phyloP scores from a whole-genome alignment of 2,888 invertebrate genomes.

The Cantharis flavilabris region DNA sequence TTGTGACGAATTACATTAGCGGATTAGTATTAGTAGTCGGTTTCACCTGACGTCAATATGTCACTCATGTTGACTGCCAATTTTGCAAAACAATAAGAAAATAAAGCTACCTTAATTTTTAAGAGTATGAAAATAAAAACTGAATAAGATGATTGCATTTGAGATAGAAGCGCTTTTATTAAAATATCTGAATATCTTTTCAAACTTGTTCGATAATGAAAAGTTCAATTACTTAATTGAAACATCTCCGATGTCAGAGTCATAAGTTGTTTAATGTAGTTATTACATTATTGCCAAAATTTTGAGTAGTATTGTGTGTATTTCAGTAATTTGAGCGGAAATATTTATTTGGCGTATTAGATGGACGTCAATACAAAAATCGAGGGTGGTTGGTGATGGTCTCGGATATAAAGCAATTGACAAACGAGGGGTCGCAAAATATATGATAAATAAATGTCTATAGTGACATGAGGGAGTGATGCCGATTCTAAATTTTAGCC shows the following conservation, averaged over 20 bases:
- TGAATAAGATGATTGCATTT: background rate
- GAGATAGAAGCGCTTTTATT: background rate
- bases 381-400: constrained; percentile 34
- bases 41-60: constrained; percentile 49
- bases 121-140: background rate
- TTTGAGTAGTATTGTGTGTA: background rate
- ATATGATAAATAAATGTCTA: constrained; percentile 41
- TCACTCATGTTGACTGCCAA: constrained; percentile 33
- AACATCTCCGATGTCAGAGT: background rate
- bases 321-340: constrained; percentile 31
- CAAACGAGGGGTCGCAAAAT: constrained; percentile 31
- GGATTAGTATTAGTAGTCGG: constrained; percentile 51
- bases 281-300: background rate
- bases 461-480: constrained; percentile 42
- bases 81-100: background rate
- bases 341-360: constrained; percentile 35
- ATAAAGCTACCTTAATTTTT: background rate
- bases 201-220: background rate
- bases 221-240: background rate
- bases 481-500: constrained; percentile 42
- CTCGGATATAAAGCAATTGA: constrained; percentile 31
- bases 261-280: background rate
- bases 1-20: constrained; percentile 54
- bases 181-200: background rate
- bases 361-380: constrained; percentile 24